Evolutionary conservation across 2,113 vertebrate genomes (phyloP).

Genomic region (Pristiophorus japonicus): DNA sequence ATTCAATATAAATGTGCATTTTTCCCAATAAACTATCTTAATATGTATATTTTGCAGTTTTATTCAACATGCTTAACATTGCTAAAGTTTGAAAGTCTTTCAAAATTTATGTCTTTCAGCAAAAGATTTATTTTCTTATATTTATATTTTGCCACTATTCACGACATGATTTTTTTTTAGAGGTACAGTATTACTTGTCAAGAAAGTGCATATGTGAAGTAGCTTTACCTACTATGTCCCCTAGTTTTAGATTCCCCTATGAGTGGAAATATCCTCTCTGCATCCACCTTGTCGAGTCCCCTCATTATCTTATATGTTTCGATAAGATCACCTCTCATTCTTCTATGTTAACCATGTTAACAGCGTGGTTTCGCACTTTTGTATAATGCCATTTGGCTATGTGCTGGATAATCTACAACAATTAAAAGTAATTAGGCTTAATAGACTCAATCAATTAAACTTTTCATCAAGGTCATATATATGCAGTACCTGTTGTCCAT

Average conservation of each 20-base stretch:
- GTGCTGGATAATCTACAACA: neutral
- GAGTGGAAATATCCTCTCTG: too few relatives aligned
- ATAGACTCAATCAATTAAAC: neutral
- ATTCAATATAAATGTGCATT: neutral
- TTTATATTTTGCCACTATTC: neutral
- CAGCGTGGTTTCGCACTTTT: neutral
- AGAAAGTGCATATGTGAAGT: neutral
- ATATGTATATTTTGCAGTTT: neutral
- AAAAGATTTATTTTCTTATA: neutral
- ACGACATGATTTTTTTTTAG: neutral
- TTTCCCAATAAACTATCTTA: neutral
- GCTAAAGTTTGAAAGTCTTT: neutral
- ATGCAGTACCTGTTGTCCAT: neutral
- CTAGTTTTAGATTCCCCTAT: too few relatives aligned
- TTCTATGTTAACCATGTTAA: too few relatives aligned
- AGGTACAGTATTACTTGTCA: neutral
- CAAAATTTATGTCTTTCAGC: neutral
- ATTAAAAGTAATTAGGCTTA: neutral
- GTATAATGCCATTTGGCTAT: neutral
- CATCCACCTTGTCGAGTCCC: too few relatives aligned
- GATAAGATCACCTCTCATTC: too few relatives aligned
- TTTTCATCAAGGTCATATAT: neutral
- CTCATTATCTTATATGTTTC: too few relatives aligned
- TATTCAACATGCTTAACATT: neutral
- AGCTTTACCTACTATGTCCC: neutral